Evolutionary conservation across 2,113 vertebrate species (phyloP), one percentile per base, ranked within the genome.

Genomic region (Grus americana): DNA sequence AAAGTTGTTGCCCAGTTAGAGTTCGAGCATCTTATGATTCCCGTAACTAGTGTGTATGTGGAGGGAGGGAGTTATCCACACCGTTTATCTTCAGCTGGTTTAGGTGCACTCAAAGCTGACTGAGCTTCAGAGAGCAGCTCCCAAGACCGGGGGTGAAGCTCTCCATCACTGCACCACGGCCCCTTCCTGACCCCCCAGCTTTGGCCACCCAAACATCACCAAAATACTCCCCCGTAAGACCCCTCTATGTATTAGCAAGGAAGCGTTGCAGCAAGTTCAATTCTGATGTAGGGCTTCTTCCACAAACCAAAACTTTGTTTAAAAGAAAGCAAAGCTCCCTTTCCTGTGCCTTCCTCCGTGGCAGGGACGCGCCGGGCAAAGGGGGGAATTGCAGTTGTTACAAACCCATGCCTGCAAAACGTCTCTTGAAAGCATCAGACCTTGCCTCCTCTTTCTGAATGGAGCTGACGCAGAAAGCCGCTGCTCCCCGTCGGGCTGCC

Each of bases 151-250:
- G 34, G 5, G 0, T 6, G 65, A 85, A 47, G 36, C 49, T 75
- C 21, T 61, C 62, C 76, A 9, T 9, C 0, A 1, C 75, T 49
- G 80, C 47, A 11, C n/a, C 42, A 12, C 1, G 0, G 61, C n/a
- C 49, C 57, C 40, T 61, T 57, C 71, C 86, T 11, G 10, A 81
- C 61, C 38, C 52, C 11, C 50, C 23, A 6, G 0, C 59, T 8
- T 1, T 2, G 38, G 22, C 65, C 79, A 47, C 38, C 73, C 80
- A 50, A 23, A 47, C 65, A 20, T 6, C 59, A 0, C 68, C 2
- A 7, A 29, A 54, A 36, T 2, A 1, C 2, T 81, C 29, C 5
- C 26, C 57, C 29, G 1, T 0, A 15, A 65, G 26, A 65, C 30
- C 62, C 61, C 42, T 40, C 40, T 22, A 5, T 15, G 29, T 5